A percentile compares a stretch with the other conserved stretches of the same genome.
Conservation (phyloP, 2,113 vertebrate genomes). For the Brachypodius melanocephalos region DNA sequence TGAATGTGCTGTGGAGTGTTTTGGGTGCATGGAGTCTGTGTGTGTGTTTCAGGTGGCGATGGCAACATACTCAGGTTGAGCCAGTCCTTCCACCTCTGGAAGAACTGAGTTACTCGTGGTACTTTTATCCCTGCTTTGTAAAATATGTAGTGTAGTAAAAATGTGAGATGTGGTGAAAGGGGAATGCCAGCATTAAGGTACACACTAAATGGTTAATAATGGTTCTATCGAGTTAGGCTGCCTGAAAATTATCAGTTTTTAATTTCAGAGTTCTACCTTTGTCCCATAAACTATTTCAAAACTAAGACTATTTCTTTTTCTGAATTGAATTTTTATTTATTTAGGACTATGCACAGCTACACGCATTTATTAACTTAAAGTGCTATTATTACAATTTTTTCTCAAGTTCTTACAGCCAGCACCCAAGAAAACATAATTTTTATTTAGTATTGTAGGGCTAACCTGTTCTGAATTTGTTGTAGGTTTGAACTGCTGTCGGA, state of each 20-base stretch:
- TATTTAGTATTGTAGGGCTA: not conserved
- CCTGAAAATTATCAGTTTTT: not conserved
- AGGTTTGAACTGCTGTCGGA: not conserved
- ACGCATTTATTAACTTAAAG: not conserved
- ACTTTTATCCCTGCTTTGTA: not conserved
- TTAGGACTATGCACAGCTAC: not conserved
- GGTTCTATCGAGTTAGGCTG: not conserved
- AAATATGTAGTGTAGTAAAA: accelerated
- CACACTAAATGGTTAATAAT: not conserved
- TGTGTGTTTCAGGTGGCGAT: not conserved
- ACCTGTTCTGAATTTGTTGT: not conserved
- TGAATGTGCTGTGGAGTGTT: not conserved
- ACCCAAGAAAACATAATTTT: not conserved
- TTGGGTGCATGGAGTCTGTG: not conserved
- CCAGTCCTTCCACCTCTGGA: not conserved
- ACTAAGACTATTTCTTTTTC: not conserved
- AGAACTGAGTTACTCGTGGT: not conserved
- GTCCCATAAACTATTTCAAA: not conserved
- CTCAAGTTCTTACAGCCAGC: not conserved
- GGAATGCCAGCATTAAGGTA: not conserved
- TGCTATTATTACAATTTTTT: not conserved
- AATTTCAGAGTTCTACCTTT: not conserved
- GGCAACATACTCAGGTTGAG: not conserved
- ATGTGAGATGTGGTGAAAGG: not conserved
- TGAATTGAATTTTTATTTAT: not conserved